Evolutionary conservation across 2,797 vertebrate genomes (phyloP).

Genomic region (Oceanodroma leucorhoa): DNA sequence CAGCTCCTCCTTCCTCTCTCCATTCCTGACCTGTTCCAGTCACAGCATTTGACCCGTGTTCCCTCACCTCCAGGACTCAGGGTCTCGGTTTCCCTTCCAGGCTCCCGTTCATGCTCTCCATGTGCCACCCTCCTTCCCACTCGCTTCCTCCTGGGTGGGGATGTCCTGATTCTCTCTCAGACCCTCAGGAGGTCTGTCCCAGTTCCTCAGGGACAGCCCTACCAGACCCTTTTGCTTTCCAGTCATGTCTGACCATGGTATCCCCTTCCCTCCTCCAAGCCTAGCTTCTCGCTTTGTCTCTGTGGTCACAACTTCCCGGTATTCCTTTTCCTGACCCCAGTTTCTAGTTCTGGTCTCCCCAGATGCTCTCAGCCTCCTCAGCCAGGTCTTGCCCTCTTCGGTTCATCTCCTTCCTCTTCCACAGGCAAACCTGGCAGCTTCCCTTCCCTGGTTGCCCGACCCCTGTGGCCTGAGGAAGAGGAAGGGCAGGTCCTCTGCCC

Average conservation of each 20-base stretch:
- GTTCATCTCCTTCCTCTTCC: neutral
- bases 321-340: neutral
- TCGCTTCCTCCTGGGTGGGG: neutral
- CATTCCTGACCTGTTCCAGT: neutral
- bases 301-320: fast-evolving
- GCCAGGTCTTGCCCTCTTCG: neutral
- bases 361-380: fast-evolving
- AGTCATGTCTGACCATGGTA: neutral
- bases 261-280: neutral
- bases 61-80: neutral
- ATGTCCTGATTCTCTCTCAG: neutral
- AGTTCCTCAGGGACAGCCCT: neutral
- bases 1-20: neutral
- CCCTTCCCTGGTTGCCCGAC: neutral
- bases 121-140: fast-evolving
- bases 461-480: neutral
- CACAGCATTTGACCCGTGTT: neutral
- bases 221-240: neutral
- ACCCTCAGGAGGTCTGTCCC: neutral
- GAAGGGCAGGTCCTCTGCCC: neutral
- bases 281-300: neutral
- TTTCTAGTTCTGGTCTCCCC: neutral
- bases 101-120: fast-evolving
- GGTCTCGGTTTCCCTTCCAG: neutral
- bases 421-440: neutral